Evolutionary conservation across 2,797 vertebrate species (phyloP), one percentile per base, ranked within the genome.

Genomic region (Poecilia gillii): DNA sequence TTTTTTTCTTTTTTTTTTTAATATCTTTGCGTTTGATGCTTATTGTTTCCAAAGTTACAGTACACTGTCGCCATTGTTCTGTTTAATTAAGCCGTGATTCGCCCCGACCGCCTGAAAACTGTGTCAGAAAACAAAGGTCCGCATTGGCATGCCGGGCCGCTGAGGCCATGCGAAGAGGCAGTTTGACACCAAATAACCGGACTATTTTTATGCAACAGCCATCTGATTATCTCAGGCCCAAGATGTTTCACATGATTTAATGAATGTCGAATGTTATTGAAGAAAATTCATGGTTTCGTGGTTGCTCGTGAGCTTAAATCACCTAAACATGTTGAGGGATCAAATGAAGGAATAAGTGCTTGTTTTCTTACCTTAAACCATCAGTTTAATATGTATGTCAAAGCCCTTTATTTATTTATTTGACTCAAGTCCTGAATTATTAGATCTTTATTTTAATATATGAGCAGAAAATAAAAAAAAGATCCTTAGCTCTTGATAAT

Each of bases 71-170:
- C 87, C 78, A 84, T 93, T 94, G 92, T 91, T 92, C 87, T 77
- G 89, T 85, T 94, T 93, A 91, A 95, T 96, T 92, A 93, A 92
- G 86, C 86, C 87, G 95, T 93, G 89, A 93, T 95, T 92, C 87
- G 86, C 85, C 94, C 89, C 88, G 79, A 83, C 77, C n/a, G 89
- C 84, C 88, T 89, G 83, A 89, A 95, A 95, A 94, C 93, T 95
- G 93, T 95, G 94, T 92, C 94, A 94, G 87, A 76, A 91, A 93
- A 95, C 95, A 95, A 96, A 95, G 93, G 90, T 90, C 87, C 90
- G 88, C 81, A 90, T 90, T 93, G 92, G 89, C 81, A 82, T 88
- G 88, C 85, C 55, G 79, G 82, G 82, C 87, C 85, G 83, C 84
- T 41, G 83, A 76, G 90, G 90, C 75, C 91, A 87, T 86, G 92